Evolutionary conservation across 2,113 vertebrate genomes (phyloP).

Genomic region (Glareola pratincola): DNA sequence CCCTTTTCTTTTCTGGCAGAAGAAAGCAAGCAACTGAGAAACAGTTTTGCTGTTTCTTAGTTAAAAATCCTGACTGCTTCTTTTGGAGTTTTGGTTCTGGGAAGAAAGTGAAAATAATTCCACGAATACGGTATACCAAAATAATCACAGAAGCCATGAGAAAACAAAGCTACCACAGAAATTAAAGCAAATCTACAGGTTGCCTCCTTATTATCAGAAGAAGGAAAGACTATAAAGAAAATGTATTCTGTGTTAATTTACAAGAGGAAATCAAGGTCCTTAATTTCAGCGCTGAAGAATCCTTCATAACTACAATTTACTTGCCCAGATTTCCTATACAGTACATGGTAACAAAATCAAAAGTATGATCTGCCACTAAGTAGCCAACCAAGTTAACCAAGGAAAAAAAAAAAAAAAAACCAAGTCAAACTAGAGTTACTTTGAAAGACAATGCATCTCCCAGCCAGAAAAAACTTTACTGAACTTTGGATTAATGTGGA

Average conservation of each 20-base stretch:
- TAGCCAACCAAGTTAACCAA: background rate
- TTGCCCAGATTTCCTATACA: background rate
- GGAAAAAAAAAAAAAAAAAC: background rate
- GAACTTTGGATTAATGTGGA: background rate
- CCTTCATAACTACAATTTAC: background rate
- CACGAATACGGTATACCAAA: background rate
- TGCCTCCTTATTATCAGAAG: background rate
- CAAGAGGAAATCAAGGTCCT: background rate
- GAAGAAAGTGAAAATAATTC: background rate
- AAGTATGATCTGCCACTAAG: background rate
- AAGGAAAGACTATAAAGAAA: background rate
- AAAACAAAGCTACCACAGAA: background rate
- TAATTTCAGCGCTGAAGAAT: background rate
- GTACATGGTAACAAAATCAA: background rate
- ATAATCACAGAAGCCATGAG: background rate
- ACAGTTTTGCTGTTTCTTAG: background rate
- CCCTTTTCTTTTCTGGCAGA: background rate
- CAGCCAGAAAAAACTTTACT: background rate
- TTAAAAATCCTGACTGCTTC: background rate
- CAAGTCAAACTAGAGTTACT: background rate
- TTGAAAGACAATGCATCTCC: background rate
- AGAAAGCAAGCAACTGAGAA: background rate
- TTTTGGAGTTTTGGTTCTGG: background rate
- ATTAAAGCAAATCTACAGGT: background rate
- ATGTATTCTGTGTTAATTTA: background rate